Base-by-base conservation (phyloP, 2,113 vertebrate species). In the Caranx melampygus region DNA sequence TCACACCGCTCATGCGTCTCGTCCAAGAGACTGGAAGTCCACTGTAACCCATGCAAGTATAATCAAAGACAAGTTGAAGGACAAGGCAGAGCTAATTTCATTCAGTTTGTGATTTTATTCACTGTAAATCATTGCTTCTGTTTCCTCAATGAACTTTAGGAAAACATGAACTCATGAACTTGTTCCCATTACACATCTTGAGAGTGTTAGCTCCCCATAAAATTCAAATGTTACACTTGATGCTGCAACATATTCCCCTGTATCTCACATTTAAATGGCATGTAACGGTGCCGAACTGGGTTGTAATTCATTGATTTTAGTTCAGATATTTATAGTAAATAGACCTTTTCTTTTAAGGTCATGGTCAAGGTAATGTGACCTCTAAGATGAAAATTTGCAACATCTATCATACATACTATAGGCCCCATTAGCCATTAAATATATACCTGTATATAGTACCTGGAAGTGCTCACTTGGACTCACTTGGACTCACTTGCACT, bases 21-120 rank as follows among this genome's bases (percentile, higher is more conserved):
- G 59, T 45, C 74, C 37, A 71, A 64, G 68, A 79, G 78, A 47
- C 54, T 77, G 67, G 72, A 87, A 88, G 76, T 70, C 61, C 78
- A 84, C 45, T 7, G 3, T 34, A 7, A 42, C 31, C 45, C 20
- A 35, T 20, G 20, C n/a, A 40, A 64, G 66, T 5, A 51, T 5
- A 51, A 67, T 76, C 78, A 85, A 68, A 55, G 64, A 20, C 21
- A 83, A 74, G 55, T 74, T 83, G 31, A 75, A 75, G 35, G 15
- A 73, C 66, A 37, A 47, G 9, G 42, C 55, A 51, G 52, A 66
- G 37, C 34, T 63, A 59, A 84, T 75, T 65, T 20, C 5, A 73
- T 64, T 71, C 14, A 75, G 60, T 73, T 9, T 6, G 2, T 12
- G n/a, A 68, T 54, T 84, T 67, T 6, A n/a, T 4, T 54, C 42